Conservation (phyloP, 2,888 invertebrate genomes). For the Xylota segnis region DNA sequence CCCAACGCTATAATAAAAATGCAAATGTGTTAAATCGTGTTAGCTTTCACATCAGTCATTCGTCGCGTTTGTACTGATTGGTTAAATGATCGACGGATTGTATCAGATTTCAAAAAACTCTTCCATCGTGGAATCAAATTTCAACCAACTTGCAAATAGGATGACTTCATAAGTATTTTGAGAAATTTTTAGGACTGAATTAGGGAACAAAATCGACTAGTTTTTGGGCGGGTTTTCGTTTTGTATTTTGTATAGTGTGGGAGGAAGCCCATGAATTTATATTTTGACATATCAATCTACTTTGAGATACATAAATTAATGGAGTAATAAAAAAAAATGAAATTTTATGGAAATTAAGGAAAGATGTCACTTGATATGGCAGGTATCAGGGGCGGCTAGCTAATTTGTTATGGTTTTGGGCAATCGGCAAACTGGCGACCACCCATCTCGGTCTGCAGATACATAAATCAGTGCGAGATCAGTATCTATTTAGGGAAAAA, state of each 20-base stretch:
- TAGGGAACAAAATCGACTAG: neutral
- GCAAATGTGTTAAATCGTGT: constrained; percentile 18
- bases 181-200: constrained; percentile 4
- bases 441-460: too few relatives aligned
- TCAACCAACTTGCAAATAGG: constrained; percentile 1
- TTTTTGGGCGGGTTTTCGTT: neutral
- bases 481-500: too few relatives aligned
- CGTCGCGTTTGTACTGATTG: constrained; percentile 13
- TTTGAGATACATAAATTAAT: constrained; percentile 36
- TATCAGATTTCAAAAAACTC: constrained; percentile 6
- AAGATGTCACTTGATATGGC: neutral
- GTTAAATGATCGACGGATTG: constrained; percentile 2
- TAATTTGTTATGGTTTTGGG: too few relatives aligned
- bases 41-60: constrained; percentile 16
- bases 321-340: neutral
- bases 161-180: constrained; percentile 26
- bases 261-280: constrained; percentile 23
- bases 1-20: constrained; percentile 24
- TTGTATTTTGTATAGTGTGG: too few relatives aligned
- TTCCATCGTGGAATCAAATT: neutral
- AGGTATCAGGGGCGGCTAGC: too few relatives aligned
- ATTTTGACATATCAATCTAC: constrained; percentile 37
- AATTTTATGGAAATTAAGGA: constrained; percentile 4
- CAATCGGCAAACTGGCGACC: too few relatives aligned
- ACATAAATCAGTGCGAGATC: too few relatives aligned